phyloP scores from a whole-genome alignment of 1,140 invertebrate genomes.

The Dryas iulia region DNA sequence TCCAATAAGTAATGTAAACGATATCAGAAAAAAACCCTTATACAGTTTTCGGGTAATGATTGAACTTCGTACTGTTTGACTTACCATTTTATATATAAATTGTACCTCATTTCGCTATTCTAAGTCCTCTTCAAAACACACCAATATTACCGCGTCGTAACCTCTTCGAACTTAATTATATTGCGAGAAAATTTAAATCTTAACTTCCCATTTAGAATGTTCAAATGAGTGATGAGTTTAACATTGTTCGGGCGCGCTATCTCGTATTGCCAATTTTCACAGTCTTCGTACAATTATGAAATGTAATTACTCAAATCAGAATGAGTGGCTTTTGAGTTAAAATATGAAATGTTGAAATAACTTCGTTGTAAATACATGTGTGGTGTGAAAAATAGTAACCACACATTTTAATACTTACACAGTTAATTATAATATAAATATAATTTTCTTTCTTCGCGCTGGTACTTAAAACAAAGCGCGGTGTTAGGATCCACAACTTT shows the following conservation, averaged over 20 bases:
- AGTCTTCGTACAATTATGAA: neutral
- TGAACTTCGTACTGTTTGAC: conserved; percentile 47
- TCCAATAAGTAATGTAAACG: neutral
- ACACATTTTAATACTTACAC: too few species aligned
- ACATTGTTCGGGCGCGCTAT: neutral
- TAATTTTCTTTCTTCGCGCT: too few species aligned
- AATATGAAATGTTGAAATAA: neutral
- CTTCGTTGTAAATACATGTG: neutral
- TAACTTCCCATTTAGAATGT: conserved; percentile 10
- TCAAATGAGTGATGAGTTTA: conserved; percentile 7
- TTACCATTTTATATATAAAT: conserved; percentile 64
- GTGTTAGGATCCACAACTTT: too few species aligned
- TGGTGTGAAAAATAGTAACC: neutral
- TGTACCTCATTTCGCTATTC: conserved; percentile 48
- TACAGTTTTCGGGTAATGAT: conserved; percentile 39
- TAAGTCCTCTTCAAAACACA: conserved; percentile 51
- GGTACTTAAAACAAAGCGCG: too few species aligned
- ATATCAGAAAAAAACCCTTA: neutral
- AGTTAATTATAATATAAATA: too few species aligned
- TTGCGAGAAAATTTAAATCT: conserved; percentile 36
- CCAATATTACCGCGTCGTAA: conserved; percentile 46
- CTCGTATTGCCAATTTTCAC: neutral
- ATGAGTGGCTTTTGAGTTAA: neutral
- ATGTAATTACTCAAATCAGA: neutral
- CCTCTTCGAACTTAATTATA: conserved; percentile 42